These are phyloP conservation scores for Oreochromis grahami DNA, from an alignment of 2,797 vertebrate genomes.

Conservation along the genomic window DNA sequence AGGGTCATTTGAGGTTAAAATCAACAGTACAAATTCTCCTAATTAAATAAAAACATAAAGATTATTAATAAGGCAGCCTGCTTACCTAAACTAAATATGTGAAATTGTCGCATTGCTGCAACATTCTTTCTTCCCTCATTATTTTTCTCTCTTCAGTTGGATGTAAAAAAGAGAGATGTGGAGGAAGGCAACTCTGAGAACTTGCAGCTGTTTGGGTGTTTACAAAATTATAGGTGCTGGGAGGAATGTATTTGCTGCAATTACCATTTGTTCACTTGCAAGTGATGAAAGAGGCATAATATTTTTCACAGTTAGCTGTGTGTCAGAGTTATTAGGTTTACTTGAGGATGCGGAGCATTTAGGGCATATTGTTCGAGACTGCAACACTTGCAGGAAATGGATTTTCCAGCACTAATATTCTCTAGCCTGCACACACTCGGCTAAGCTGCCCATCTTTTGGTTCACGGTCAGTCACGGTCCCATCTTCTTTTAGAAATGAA, in stretches of 20 bases:
- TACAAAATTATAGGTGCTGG: conserved; percentile 46
- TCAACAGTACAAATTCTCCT: background rate
- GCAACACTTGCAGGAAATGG: conserved; percentile 54
- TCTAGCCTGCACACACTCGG: background rate
- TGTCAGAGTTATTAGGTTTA: conserved; percentile 57
- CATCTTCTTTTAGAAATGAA: conserved; percentile 20
- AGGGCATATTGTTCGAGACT: conserved; percentile 56
- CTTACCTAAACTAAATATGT: background rate
- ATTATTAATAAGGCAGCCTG: background rate
- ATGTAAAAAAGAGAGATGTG: background rate
- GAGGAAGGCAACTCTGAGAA: conserved; percentile 1
- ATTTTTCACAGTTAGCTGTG: conserved; percentile 54
- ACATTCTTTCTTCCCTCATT: background rate
- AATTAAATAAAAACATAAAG: background rate
- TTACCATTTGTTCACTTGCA: conserved; percentile 55
- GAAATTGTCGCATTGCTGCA: background rate
- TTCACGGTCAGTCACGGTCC: conserved; percentile 32
- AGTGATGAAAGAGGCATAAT: conserved; percentile 42
- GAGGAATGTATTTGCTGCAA: conserved; percentile 50
- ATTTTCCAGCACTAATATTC: conserved; percentile 45
- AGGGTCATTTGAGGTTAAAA: background rate
- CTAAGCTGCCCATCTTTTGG: conserved; percentile 17
- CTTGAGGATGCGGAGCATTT: conserved; percentile 48
- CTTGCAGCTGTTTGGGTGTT: conserved; percentile 41
- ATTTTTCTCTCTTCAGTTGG: background rate